Evolutionary conservation across 2,113 vertebrate genomes (phyloP), one percentile per base, ranked within the genome.

Genomic region (Pseudolaguvia tuberculata): DNA sequence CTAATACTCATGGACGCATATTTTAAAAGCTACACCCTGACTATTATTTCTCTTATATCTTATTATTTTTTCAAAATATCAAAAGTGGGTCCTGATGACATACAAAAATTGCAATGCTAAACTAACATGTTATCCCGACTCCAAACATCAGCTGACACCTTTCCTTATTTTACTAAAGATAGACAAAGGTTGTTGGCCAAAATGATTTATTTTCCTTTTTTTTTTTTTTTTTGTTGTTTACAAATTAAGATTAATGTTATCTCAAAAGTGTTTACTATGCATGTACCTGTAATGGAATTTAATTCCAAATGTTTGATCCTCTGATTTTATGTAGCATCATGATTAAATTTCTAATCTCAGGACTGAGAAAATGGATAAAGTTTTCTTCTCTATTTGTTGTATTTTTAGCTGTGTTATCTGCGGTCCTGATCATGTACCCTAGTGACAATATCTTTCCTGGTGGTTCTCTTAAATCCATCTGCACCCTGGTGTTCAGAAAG

Each of bases 231-330:
- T 55, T 70, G 11, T 27, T 39, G 9, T 76, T 73, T 58, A 50
- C 17, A 62, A 66, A 70, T 53, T 55, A 21, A 68, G 55, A 66
- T 62, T 42, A 62, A 73, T 68, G 59, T 61, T 59, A 70, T 73
- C 7, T 45, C 53, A 75, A 70, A 79, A 70, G 63, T 79, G 78
- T 82, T 73, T 6, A 63, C 81, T 78, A 80, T 80, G 78, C 81
- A 83, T 83, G 81, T 78, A 78, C 56, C 56, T 80, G 78, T 83
- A 73, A 29, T 55, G 78, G 76, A 82, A 78, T 80, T 63, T 73
- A 78, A 80, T 78, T 78, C 78, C 78, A 80, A 48, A 78, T 78
- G 78, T 82, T 79, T 78, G 78, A 82, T 51, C 70, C 79, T 76
- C 79, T 72, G 29, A 82, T 79, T 82, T 81, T 76, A 76, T 79